Evolutionary conservation across 2,797 vertebrate species (phyloP).

Genomic region (Notolepis coatsorum): DNA sequence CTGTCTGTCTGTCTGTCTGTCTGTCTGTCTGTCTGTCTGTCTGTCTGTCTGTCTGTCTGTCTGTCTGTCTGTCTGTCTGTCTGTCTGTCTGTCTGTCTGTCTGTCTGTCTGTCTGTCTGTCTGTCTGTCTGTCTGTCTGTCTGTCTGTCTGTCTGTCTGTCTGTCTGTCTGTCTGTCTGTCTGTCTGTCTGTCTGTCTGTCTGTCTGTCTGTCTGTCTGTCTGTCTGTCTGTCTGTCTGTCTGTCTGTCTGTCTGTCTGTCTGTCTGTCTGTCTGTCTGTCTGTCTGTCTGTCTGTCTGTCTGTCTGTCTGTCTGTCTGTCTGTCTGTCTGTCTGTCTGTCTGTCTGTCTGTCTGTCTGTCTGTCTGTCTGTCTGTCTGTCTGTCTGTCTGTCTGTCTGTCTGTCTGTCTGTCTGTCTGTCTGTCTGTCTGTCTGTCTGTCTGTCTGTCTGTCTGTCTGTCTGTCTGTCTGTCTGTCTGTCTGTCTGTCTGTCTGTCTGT

Average conservation of each 20-base stretch:
- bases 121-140: background rate
- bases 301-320: background rate
- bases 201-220: background rate
- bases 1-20: background rate
- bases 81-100: background rate
- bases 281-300: no score
- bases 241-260: background rate
- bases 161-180: no score
- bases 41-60: background rate
- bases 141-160: slow-evolving; percentile 6
- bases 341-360: background rate
- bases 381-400: background rate
- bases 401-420: background rate
- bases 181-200: background rate
- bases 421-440: background rate
- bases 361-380: slow-evolving; percentile 13
- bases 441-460: background rate
- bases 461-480: background rate
- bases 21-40: slow-evolving; percentile 9
- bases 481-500: slow-evolving; percentile 9
- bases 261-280: slow-evolving; percentile 6
- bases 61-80: no score
- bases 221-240: background rate
- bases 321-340: background rate
- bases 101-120: background rate